Evolutionary conservation across 2,888 invertebrate species (phyloP), one percentile per base, ranked within the genome.

Genomic region (Thereva nobilitata): DNA sequence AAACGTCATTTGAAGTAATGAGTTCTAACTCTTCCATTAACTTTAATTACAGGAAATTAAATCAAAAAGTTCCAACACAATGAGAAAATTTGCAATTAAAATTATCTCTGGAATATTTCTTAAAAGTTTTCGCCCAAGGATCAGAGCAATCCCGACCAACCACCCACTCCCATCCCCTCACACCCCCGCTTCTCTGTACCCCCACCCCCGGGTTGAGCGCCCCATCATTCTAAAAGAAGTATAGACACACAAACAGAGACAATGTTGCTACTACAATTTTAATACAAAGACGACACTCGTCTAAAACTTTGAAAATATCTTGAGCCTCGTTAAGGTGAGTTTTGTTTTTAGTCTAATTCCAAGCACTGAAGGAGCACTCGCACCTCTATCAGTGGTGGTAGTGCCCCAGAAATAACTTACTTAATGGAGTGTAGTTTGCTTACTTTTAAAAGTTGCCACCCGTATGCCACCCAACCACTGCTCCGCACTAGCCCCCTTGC

Each of bases 11-110:
- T 57, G 1, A 12, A 50, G 53, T 50, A 64, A 52, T 52, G 44
- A 64, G 35, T 64, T 64, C 41, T 37, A 64, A 64, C 52, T 53
- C 64, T 64, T 64, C 50, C 53, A 64, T 50, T 64, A 53, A 53
- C 52, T 64, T 64, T 64, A 64, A 64, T 64, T 64, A 64, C 64
- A 64, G 52, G 52, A 64, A 64, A 64, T 64, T 64, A 64, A 64
- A 64, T 52, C 64, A 64, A 50, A 53, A 64, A 64, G 50, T 64
- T 64, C 8, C 64, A 52, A 41, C 64, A 52, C 64, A 52, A 64
- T 64, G 64, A 49, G 49, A 35, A 40, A 64, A 64, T 64, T 64
- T 64, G 64, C 53, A 64, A 64, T 64, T 64, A 64, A 64, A 64
- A 64, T 64, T 64, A 49, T 53, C 52, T 64, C 40, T 8, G 64